A percentile compares a stretch with the other conserved stretches of the same genome.
phyloP scores from a whole-genome alignment of 2,888 invertebrate species.

The Mantis religiosa region DNA sequence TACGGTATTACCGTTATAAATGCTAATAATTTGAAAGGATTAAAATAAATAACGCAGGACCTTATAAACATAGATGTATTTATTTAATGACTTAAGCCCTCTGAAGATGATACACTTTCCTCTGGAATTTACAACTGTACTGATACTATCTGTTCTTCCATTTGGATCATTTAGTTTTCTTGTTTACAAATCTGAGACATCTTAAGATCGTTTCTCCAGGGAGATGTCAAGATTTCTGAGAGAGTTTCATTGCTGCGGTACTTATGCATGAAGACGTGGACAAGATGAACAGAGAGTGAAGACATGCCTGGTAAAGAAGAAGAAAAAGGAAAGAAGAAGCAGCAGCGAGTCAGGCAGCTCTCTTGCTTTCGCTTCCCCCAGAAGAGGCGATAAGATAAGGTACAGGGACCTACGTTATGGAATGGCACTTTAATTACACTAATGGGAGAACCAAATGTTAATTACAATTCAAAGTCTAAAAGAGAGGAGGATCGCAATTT shows the following conservation, averaged over 20 bases:
- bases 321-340: background rate
- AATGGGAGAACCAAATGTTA: constrained; percentile 72
- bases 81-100: no score
- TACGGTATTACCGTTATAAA: no score
- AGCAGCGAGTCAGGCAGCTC: constrained; percentile 33
- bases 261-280: background rate
- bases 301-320: background rate
- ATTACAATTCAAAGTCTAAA: constrained; percentile 66
- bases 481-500: constrained; percentile 44
- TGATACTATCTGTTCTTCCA: no score
- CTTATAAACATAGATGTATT: no score
- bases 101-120: no score
- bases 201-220: background rate
- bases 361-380: constrained; percentile 20
- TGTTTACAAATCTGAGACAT: background rate
- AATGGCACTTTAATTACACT: constrained; percentile 72
- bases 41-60: no score
- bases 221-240: background rate
- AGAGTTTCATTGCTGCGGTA: background rate
- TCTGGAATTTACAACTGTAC: no score
- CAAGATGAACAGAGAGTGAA: background rate
- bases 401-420: constrained; percentile 52
- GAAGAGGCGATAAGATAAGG: constrained; percentile 41
- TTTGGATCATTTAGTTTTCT: background rate
- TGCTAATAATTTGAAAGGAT: no score